Conservation (phyloP, 2,888 invertebrate genomes). For the Masnerella sp. region DNA sequence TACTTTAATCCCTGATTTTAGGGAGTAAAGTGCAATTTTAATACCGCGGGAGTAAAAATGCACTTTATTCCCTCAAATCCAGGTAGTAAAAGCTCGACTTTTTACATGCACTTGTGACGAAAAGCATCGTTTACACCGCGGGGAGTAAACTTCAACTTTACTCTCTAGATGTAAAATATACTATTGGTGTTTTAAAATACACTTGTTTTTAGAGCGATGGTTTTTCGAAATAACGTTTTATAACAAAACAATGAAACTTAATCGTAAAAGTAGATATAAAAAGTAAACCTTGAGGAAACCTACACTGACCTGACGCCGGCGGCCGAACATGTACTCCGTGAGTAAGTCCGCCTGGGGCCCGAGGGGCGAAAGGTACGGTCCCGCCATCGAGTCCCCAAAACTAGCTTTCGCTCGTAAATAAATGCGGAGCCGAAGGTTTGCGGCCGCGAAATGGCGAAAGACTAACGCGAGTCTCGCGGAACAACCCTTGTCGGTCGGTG, state of each 20-base stretch:
- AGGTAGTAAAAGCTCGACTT: too few species aligned
- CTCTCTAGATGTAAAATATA: too few species aligned
- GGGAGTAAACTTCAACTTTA: too few species aligned
- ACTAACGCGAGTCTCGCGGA: constrained; percentile 67
- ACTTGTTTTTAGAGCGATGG: too few species aligned
- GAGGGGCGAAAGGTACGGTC: constrained; percentile 90
- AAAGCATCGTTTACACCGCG: too few species aligned
- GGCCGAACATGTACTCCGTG: constrained; percentile 95
- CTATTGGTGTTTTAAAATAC: too few species aligned
- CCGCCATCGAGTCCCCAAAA: constrained; percentile 82
- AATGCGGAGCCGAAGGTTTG: constrained; percentile 24
- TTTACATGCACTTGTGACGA: too few species aligned
- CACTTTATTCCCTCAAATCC: too few species aligned
- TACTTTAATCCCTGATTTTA: too few species aligned
- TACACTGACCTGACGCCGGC: constrained; percentile 83
- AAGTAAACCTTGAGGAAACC: constrained; percentile 67
- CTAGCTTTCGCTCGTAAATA: constrained; percentile 2
- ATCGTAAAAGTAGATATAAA: too few species aligned
- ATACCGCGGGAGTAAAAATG: too few species aligned
- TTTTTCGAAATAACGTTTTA: not conserved
- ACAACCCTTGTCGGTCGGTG: constrained; percentile 57
- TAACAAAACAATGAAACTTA: constrained; percentile 1
- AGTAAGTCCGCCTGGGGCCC: constrained; percentile 88
- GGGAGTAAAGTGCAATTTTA: too few species aligned
- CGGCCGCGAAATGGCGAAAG: constrained; percentile 66